Evolutionary conservation across 2,113 vertebrate species (phyloP), one percentile per base, ranked within the genome.

Genomic region (Sapajus apella): DNA sequence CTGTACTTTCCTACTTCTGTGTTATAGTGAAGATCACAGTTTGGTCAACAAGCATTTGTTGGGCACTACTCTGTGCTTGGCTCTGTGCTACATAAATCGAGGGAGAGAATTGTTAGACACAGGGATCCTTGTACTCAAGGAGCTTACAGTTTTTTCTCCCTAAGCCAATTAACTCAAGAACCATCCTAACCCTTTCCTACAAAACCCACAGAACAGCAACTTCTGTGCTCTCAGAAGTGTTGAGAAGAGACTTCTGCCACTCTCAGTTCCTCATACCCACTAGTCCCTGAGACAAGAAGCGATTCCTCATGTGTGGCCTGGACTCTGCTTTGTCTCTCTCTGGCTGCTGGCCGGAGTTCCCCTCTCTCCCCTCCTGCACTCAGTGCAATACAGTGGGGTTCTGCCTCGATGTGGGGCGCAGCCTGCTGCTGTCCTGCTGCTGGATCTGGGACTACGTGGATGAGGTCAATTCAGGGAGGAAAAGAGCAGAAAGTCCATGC

Each of bases 41-140:
- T 43, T 56, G 81, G 32, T 40, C 80, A 83, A 35, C 16, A 68
- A 25, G n/a, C 40, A 47, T 25, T 30, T 68, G 30, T 9, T 8
- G 25, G 72, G 75, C 12, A 86, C 20, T 52, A 30, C 6, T n/a
- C 32, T 43, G 45, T 25, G 56, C 52, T 91, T 27, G 66, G 47
- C 8, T 75, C 75, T 47, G 10, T 2, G 32, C 1, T 50, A 0
- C 2, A 40, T 0, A 79, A 10, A n/a, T 13, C 3, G 1, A 35
- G 35, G 43, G 25, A 50, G 2, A 68, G 76, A 52, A 21, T 37
- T 47, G 5, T 56, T 55, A 23, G 52, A 96, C 37, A 37, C 7
- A 68, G 27, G 27, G 12, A 7, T 58, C 75, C 52, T 37, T 87
- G 73, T 18, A 50, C 35, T 81, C 14, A 35, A n/a, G 13, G 43